Evolutionary conservation across 2,113 vertebrate species (phyloP).

Genomic region (Tyto alba): DNA sequence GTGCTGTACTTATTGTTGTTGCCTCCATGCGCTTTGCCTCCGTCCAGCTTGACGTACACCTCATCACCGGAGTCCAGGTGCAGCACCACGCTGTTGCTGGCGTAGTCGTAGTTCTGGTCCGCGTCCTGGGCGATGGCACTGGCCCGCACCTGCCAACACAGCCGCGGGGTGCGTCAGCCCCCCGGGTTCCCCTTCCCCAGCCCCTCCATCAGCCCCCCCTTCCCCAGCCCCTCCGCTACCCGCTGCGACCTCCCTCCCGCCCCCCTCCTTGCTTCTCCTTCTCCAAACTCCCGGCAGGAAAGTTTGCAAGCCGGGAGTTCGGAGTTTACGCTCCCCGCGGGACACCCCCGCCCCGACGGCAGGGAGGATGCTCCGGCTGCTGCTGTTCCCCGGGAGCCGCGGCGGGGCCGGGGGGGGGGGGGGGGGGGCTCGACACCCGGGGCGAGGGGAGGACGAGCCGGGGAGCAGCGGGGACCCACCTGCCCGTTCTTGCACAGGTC

Average conservation of each 20-base stretch:
- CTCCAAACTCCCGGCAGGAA: background rate
- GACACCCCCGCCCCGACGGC: background rate
- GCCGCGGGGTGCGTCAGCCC: background rate
- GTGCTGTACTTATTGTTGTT: slow-evolving; percentile 99
- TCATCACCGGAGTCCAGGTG: slow-evolving; percentile 92
- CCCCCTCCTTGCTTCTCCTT: background rate
- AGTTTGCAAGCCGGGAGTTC: background rate
- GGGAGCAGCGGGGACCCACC: background rate
- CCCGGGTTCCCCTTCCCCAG: background rate
- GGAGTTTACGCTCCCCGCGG: background rate
- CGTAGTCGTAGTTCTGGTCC: slow-evolving; percentile 94
- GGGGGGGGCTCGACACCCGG: background rate
- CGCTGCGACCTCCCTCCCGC: too few relatives aligned
- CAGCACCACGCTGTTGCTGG: slow-evolving; percentile 93
- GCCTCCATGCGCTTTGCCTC: slow-evolving; percentile 91
- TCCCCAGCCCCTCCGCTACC: background rate
- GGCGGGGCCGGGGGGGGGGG: too few relatives aligned
- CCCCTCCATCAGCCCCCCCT: background rate
- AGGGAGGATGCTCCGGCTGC: background rate
- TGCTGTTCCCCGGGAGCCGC: background rate
- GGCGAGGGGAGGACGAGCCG: background rate
- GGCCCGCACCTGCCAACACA: slow-evolving; percentile 81
- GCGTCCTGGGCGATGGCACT: slow-evolving; percentile 94
- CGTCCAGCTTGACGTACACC: slow-evolving; percentile 92
- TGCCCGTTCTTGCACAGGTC: too few relatives aligned